Evolutionary conservation across 2,888 invertebrate species (phyloP).

Genomic region (Eutolmus rufibarbis): DNA sequence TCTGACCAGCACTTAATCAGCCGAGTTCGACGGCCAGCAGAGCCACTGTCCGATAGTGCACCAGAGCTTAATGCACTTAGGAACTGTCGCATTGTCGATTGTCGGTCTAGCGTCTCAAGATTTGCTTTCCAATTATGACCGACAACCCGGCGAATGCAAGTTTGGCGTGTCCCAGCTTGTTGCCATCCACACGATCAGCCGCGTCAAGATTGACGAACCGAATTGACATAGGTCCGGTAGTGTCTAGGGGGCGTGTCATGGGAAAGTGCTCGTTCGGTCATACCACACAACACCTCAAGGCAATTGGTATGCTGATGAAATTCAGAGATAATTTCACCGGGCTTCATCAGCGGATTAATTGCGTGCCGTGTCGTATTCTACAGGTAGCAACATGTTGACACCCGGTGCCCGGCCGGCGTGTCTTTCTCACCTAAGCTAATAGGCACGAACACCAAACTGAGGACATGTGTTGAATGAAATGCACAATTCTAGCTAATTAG

Average conservation of each 20-base stretch:
- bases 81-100: neutral
- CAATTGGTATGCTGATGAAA: neutral
- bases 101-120: neutral
- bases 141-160: neutral
- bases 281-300: neutral
- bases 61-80: neutral
- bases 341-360: neutral
- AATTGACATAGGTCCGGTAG: neutral
- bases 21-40: conserved; percentile 15
- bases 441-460: neutral
- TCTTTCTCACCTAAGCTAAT: neutral
- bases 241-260: neutral
- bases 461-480: neutral
- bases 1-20: conserved; percentile 1
- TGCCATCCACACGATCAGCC: neutral
- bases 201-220: neutral
- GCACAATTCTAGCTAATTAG: neutral
- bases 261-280: neutral
- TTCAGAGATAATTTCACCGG: neutral
- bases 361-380: neutral
- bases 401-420: neutral
- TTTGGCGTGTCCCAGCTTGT: neutral
- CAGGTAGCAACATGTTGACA: neutral
- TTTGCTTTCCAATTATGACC: neutral
- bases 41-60: neutral